A percentile compares a stretch with the other conserved stretches of the same genome.
Evolutionary conservation across 1,140 invertebrate genomes (phyloP).

Genomic region (Danaus plexippus): DNA sequence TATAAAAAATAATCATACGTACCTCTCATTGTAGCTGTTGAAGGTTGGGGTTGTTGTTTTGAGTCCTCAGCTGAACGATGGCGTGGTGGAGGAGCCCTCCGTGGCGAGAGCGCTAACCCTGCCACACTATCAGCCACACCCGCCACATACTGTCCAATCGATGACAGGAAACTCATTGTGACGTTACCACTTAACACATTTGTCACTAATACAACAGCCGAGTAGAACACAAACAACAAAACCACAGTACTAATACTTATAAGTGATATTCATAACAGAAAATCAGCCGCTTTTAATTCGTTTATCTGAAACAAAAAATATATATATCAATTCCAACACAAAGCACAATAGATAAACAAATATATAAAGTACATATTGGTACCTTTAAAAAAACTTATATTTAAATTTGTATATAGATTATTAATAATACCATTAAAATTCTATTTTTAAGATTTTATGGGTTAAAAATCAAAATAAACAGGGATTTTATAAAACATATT

Average conservation of each 20-base stretch:
- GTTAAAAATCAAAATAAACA: too few species aligned
- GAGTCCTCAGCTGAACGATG: constrained; percentile 74
- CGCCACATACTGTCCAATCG: constrained; percentile 83
- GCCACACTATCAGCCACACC: constrained; percentile 82
- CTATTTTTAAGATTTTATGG: too few species aligned
- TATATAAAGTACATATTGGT: too few species aligned
- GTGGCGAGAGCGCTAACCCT: constrained; percentile 81
- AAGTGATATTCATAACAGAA: too few species aligned
- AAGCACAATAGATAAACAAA: too few species aligned
- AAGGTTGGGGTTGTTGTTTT: constrained; percentile 50
- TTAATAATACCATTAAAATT: too few species aligned
- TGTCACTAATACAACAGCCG: constrained; percentile 11
- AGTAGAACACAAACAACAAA: too few species aligned
- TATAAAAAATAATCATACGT: not conserved
- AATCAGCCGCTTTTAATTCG: not conserved
- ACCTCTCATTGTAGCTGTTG: constrained; percentile 63
- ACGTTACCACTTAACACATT: constrained; percentile 32
- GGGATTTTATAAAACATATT: too few species aligned
- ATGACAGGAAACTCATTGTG: constrained; percentile 86
- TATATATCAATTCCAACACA: not conserved
- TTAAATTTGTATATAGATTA: too few species aligned
- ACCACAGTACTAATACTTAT: too few species aligned
- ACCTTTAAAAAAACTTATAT: too few species aligned
- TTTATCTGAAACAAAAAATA: constrained; percentile 20
- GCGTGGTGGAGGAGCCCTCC: constrained; percentile 80